These are phyloP conservation scores for Narcine bancroftii DNA, from an alignment of 2,113 vertebrate genomes.

Conservation along the genomic window DNA sequence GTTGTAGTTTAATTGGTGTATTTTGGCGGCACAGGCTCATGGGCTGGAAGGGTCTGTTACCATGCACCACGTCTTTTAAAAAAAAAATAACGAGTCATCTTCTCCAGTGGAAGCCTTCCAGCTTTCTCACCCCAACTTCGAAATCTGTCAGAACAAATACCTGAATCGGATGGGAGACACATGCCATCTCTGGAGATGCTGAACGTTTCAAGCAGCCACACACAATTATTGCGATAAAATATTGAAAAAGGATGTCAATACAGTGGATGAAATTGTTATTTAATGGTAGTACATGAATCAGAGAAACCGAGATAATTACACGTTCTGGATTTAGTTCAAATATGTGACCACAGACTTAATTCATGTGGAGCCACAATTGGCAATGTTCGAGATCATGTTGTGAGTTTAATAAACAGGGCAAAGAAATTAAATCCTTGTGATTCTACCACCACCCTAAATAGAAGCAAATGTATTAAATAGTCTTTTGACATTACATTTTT, in stretches of 20 bases:
- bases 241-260: background rate
- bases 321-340: background rate
- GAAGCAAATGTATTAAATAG: constrained; percentile 26
- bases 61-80: no score
- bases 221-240: background rate
- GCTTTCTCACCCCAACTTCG: background rate
- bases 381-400: background rate
- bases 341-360: constrained; percentile 19
- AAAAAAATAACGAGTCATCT: background rate
- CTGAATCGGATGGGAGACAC: background rate
- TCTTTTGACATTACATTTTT: constrained; percentile 14
- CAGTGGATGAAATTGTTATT: background rate
- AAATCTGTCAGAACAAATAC: background rate
- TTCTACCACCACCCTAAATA: constrained; percentile 8
- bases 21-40: no score
- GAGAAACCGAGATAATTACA: background rate
- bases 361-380: constrained; percentile 22
- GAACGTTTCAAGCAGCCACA: background rate
- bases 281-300: background rate
- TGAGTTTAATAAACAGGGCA: constrained; percentile 24
- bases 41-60: no score
- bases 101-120: background rate
- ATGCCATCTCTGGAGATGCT: background rate
- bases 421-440: constrained; percentile 19
- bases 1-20: no score